Evolutionary conservation across 2,888 invertebrate genomes (phyloP).

Genomic region (Micoletzkya japonica): DNA sequence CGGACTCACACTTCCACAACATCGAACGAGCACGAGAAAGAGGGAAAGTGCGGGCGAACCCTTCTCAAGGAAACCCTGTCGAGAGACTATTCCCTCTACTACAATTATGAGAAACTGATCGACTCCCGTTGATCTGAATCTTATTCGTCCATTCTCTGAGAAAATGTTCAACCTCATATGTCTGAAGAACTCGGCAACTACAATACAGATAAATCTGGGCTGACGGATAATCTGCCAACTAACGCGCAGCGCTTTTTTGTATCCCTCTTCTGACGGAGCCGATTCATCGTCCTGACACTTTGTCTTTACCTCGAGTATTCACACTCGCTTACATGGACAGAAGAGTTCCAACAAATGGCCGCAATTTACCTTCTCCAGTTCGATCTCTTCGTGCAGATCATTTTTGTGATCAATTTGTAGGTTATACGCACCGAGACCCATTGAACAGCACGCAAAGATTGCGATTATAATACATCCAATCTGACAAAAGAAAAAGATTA

Average conservation of each 20-base stretch:
- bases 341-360: too few relatives aligned
- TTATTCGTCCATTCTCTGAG: not conserved
- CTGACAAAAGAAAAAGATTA: not conserved
- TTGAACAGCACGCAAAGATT: constrained; percentile 37
- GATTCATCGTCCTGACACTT: too few relatives aligned
- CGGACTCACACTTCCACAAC: constrained; percentile 42
- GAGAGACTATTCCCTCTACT: constrained; percentile 44
- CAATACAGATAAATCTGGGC: constrained; percentile 45
- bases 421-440: constrained; percentile 28
- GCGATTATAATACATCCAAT: constrained; percentile 58
- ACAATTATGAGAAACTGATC: constrained; percentile 50
- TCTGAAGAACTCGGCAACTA: constrained; percentile 47
- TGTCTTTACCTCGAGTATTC: too few relatives aligned
- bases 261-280: too few relatives aligned
- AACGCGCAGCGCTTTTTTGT: constrained; percentile 31
- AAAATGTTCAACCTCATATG: constrained; percentile 33
- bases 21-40: constrained; percentile 42
- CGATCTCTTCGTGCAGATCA: constrained; percentile 24
- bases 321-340: too few relatives aligned
- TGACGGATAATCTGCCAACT: constrained; percentile 48
- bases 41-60: constrained; percentile 40
- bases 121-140: constrained; percentile 39
- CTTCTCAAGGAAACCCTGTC: constrained; percentile 39
- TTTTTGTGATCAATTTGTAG: not conserved
- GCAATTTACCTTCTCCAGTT: constrained; percentile 16